phyloP scores from a whole-genome alignment of 2,113 vertebrate species.

The Monopterus albus region DNA sequence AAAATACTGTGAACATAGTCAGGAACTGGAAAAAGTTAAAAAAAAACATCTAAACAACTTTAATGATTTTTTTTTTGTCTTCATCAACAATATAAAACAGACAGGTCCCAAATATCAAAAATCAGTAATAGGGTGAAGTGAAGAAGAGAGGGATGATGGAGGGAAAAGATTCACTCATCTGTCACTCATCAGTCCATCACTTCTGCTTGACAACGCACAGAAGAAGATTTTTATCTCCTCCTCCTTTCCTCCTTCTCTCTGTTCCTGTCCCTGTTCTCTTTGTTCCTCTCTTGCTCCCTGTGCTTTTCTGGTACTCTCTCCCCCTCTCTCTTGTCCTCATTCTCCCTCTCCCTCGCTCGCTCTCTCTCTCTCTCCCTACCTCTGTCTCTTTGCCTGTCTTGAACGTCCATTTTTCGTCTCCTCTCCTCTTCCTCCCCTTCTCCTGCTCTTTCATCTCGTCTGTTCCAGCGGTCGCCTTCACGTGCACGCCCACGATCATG shows the following conservation, averaged over 20 bases:
- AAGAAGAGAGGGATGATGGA: slow-evolving; percentile 18
- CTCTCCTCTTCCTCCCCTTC: slow-evolving; percentile 36
- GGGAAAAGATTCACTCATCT: slow-evolving; percentile 18
- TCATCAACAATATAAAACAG: slow-evolving; percentile 51
- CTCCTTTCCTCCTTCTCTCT: slow-evolving; percentile 57
- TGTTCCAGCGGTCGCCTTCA: background rate
- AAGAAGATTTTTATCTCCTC: slow-evolving; percentile 43
- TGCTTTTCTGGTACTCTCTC: slow-evolving; percentile 37
- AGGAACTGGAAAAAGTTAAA: slow-evolving; percentile 7
- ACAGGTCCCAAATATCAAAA: slow-evolving; percentile 4
- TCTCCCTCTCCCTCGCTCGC: slow-evolving; percentile 46
- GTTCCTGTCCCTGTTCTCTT: slow-evolving; percentile 75
- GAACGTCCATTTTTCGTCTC: slow-evolving; percentile 36
- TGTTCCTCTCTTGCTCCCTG: slow-evolving; percentile 63
- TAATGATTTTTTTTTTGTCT: slow-evolving; percentile 50
- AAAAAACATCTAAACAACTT: slow-evolving; percentile 57
- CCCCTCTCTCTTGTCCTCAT: slow-evolving; percentile 50
- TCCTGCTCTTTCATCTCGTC: slow-evolving; percentile 29
- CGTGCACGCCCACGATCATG: slow-evolving; percentile 10
- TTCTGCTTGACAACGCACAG: background rate
- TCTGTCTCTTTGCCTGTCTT: slow-evolving; percentile 45
- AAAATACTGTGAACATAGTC: background rate
- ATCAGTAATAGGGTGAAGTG: slow-evolving; percentile 10
- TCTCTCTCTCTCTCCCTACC: background rate
- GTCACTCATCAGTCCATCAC: slow-evolving; percentile 37